These are phyloP conservation scores for Platypus cylindrus DNA, from an alignment of 2,888 invertebrate species.

Conservation along the genomic window DNA sequence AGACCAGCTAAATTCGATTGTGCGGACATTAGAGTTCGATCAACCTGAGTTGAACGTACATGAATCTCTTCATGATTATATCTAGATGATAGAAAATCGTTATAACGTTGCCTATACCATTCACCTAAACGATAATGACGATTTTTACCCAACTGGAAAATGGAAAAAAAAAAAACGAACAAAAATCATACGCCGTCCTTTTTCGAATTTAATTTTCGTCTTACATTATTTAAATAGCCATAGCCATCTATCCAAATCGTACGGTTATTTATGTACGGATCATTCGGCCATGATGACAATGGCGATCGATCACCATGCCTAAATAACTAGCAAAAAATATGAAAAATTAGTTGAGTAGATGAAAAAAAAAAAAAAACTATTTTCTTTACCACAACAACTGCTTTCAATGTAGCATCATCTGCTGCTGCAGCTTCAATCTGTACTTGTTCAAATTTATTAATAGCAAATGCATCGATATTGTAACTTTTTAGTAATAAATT, in stretches of 20 bases:
- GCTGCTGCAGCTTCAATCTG: no score
- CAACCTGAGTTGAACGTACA: constrained; percentile 63
- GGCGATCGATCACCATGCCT: constrained; percentile 19
- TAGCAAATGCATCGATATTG: no score
- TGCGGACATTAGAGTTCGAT: constrained; percentile 79
- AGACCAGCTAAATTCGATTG: constrained; percentile 62
- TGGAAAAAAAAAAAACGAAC: no score
- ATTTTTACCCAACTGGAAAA: constrained; percentile 43
- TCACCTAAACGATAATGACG: constrained; percentile 61
- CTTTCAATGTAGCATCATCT: constrained; percentile 8
- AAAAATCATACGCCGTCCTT: no score
- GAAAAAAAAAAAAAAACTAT: constrained; percentile 5
- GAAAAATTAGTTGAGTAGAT: neutral
- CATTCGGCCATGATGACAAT: constrained; percentile 14
- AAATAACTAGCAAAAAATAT: constrained; percentile 13
- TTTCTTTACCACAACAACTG: constrained; percentile 16
- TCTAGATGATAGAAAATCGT: constrained; percentile 38
- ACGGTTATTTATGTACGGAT: constrained; percentile 12
- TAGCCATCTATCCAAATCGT: constrained; percentile 16
- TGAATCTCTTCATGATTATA: constrained; percentile 43
- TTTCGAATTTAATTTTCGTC: no score
- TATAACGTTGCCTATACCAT: constrained; percentile 58
- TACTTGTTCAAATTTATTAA: no score
- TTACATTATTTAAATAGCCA: constrained; percentile 18
- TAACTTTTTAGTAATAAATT: no score